Percentiles rank a stretch among this genome's conserved stretches.
phyloP scores from a whole-genome alignment of 2,888 invertebrate species.

The Oxytorus armatus region DNA sequence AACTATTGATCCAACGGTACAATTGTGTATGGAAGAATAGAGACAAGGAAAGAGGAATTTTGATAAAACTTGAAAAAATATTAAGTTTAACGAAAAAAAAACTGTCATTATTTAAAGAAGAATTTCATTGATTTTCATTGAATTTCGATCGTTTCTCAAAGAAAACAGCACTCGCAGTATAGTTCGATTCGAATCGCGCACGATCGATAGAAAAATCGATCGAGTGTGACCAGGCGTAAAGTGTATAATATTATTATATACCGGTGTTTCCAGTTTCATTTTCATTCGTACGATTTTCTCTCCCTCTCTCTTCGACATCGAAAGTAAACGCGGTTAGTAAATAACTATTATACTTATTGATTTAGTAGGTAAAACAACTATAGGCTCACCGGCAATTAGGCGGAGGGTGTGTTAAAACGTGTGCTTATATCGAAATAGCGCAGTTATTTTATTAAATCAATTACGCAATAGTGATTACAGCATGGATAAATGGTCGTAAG shows the following conservation, averaged over 20 bases:
- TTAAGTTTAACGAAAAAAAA: too few relatives aligned
- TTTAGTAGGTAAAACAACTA: not conserved
- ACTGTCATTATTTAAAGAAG: too few relatives aligned
- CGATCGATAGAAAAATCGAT: conserved; percentile 32
- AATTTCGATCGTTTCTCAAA: not conserved
- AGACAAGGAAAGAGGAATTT: not conserved
- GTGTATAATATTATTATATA: conserved; percentile 5
- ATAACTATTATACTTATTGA: not conserved
- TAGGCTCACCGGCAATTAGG: not conserved
- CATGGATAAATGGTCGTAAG: not conserved
- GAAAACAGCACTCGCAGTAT: not conserved
- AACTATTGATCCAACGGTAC: not conserved
- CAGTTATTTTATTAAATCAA: conserved; percentile 49
- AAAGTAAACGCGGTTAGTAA: conserved; percentile 15
- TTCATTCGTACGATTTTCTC: too few relatives aligned
- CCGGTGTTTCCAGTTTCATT: conserved; percentile 51
- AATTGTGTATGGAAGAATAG: not conserved
- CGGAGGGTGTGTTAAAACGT: too few relatives aligned
- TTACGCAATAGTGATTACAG: conserved; percentile 52
- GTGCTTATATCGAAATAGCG: conserved; percentile 28
- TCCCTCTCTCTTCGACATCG: too few relatives aligned
- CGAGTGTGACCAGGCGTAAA: not conserved
- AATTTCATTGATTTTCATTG: too few relatives aligned
- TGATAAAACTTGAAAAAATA: not conserved
- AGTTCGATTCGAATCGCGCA: not conserved